phyloP scores from a whole-genome alignment of 2,888 invertebrate species.

The Netelia melanura region DNA sequence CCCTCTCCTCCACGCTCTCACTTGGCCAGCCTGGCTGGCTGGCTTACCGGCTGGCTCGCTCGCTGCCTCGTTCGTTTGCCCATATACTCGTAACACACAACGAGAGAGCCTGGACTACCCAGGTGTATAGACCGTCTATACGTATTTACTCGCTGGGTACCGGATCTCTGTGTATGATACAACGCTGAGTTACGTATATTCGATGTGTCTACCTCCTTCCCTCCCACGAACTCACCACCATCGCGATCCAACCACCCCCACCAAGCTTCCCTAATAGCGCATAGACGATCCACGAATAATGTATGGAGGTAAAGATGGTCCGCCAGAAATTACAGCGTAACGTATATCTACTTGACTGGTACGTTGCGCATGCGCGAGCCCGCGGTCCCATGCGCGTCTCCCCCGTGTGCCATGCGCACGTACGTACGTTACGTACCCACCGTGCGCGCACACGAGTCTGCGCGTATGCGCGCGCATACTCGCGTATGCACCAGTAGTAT shows the following conservation, averaged over 20 bases:
- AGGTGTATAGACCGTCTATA: conserved; percentile 2
- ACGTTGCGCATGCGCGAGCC: not conserved
- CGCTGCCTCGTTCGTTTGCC: conserved; percentile 39
- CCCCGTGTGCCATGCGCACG: not conserved
- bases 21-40: conserved; percentile 54
- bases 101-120: not conserved
- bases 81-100: conserved; percentile 59
- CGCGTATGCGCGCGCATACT: not conserved
- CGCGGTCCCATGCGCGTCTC: not conserved
- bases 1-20: conserved; percentile 47
- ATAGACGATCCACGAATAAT: not conserved
- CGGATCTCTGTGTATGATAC: not conserved
- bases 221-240: not conserved
- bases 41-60: not conserved
- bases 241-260: not conserved
- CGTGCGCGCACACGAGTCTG: too few relatives aligned
- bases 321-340: not conserved
- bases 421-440: not conserved
- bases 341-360: not conserved
- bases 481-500: not conserved
- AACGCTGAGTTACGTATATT: not conserved
- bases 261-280: not conserved
- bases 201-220: not conserved
- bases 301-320: not conserved
- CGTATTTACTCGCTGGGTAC: conserved; percentile 1